Percentiles rank a stretch among this genome's conserved stretches.
Evolutionary conservation across 2,113 vertebrate genomes (phyloP).

Genomic region (Cinclus cinclus): DNA sequence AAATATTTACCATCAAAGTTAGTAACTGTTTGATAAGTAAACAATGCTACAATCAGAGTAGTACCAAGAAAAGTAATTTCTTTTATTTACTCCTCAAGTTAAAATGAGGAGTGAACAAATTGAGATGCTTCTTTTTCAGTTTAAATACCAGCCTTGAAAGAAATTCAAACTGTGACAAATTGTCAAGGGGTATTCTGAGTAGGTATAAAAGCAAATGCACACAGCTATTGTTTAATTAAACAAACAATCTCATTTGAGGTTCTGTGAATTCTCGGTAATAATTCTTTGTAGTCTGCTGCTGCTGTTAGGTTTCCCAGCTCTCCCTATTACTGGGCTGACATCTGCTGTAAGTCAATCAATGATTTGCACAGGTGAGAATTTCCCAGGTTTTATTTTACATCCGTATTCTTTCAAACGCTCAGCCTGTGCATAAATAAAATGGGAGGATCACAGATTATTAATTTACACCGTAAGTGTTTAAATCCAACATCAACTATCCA

Average conservation of each 20-base stretch:
- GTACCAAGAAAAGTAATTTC: background rate
- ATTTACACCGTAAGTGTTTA: background rate
- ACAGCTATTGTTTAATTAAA: background rate
- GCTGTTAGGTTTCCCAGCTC: background rate
- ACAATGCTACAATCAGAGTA: background rate
- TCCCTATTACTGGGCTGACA: fast-evolving
- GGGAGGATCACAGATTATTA: background rate
- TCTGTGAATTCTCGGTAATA: background rate
- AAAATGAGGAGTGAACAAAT: background rate
- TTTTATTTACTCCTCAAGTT: background rate
- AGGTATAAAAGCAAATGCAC: background rate
- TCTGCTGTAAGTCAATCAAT: background rate
- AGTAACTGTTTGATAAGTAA: background rate
- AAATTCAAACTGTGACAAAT: background rate
- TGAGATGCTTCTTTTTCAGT: background rate
- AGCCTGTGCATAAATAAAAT: background rate
- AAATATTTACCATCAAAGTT: background rate
- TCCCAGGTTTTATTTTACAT: background rate
- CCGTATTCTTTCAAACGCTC: background rate
- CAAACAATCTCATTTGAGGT: background rate
- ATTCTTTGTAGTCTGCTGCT: background rate
- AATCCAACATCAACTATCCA: background rate
- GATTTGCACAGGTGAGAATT: slow-evolving; percentile 6
- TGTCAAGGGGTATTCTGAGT: background rate
- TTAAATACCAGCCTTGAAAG: background rate